Evolutionary conservation across 2,888 invertebrate genomes (phyloP), one percentile per base, ranked within the genome.

Genomic region (Scaptomyza polygonia): DNA sequence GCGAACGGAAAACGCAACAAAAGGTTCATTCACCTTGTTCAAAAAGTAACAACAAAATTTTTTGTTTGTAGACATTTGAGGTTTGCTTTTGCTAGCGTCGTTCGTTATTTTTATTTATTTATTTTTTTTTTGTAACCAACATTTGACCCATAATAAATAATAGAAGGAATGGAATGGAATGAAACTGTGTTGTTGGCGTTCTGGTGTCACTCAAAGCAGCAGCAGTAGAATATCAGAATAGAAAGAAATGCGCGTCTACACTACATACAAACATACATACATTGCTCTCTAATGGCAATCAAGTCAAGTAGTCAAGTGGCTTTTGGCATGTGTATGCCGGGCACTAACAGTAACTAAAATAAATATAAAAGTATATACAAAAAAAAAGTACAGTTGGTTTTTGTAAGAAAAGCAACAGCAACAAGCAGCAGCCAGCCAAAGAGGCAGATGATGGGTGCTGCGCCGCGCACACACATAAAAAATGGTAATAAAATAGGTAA

Each of bases 231-330:
- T 21, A 21, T 21, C 47, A 78, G 61, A 68, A 64, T 55, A 45
- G 59, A 72, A 72, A 73, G 72, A 73, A 74, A 64, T 71, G 75
- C 61, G 69, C 58, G 57, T 59, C 58, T 36, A 42, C 53, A 43
- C 43, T 21, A 44, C 32, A 18, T 58, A 42, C 39, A 51, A 11
- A 51, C 30, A 51, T 43, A 51, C 29, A 32, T 48, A 40, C 62
- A 79, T 85, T 86, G 63, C 67, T 63, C 84, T 79, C 86, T 79
- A 79, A 79, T 79, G 87, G 74, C 87, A 80, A 86, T 86, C 87
- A 80, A 86, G 80, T 78, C 85, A 84, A 80, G 88, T 86, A 86
- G 79, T 84, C 87, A 87, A 81, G 88, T 86, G 86, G 73, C 81
- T 75, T 72, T 72, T 72, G 68, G 70, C 62, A 62, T 79, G 59